A percentile compares a stretch with the other conserved stretches of the same genome.
Evolutionary conservation across 2,888 invertebrate genomes (phyloP).

Genomic region (Chrysotoxum bicinctum): DNA sequence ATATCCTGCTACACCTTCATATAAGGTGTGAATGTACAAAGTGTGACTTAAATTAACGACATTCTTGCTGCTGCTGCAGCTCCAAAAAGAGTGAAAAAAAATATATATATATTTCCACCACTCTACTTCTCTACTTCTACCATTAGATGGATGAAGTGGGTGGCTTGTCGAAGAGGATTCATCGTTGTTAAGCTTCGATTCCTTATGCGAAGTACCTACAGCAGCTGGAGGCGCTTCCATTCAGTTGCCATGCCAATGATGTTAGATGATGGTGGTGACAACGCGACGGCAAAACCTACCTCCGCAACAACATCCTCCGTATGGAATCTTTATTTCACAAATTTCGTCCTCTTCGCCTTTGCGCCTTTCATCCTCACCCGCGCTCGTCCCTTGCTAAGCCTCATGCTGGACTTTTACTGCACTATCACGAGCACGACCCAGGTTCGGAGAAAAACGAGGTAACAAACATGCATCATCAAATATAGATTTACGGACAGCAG

Average conservation of each 20-base stretch:
- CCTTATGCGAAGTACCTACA: slow-evolving; percentile 61
- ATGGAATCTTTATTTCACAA: slow-evolving; percentile 70
- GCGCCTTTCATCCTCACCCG: neutral
- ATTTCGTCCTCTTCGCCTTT: slow-evolving; percentile 58
- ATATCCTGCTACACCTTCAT: slow-evolving; percentile 54
- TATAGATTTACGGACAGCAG: slow-evolving; percentile 72
- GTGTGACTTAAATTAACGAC: slow-evolving; percentile 71
- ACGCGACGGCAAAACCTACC: slow-evolving; percentile 68
- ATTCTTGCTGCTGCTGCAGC: slow-evolving; percentile 38
- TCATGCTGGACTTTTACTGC: slow-evolving; percentile 55
- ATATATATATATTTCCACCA: slow-evolving; percentile 5
- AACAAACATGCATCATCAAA: slow-evolving; percentile 73
- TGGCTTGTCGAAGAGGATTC: slow-evolving; percentile 43
- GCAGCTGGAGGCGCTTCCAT: slow-evolving; percentile 64
- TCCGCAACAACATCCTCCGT: slow-evolving; percentile 46
- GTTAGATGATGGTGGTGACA: slow-evolving; percentile 69
- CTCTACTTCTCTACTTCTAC: neutral
- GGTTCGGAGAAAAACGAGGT: slow-evolving; percentile 62
- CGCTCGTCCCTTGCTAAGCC: neutral
- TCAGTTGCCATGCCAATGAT: slow-evolving; percentile 66
- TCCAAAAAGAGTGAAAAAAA: slow-evolving; percentile 2
- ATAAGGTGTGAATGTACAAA: slow-evolving; percentile 63
- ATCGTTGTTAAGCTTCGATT: slow-evolving; percentile 63
- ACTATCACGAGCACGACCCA: slow-evolving; percentile 49
- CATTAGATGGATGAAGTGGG: neutral